Evolutionary conservation across 2,113 vertebrate genomes (phyloP).

Genomic region (Chaetorhynchus papuensis): DNA sequence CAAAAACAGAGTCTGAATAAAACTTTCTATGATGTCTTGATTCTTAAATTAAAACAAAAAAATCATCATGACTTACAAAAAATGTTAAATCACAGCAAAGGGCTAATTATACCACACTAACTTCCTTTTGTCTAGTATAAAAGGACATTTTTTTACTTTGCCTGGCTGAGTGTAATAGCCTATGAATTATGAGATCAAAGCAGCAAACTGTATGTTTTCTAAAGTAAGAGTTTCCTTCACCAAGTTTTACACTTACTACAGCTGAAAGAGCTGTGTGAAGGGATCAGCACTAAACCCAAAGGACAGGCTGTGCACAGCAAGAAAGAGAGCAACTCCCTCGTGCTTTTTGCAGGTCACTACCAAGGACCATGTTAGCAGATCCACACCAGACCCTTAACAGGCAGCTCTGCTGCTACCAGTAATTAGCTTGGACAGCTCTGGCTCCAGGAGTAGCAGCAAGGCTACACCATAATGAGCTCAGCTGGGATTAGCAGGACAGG

Average conservation of each 20-base stretch:
- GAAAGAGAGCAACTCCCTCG: slow-evolving; percentile 86
- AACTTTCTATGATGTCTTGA: slow-evolving; percentile 25
- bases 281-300: slow-evolving; percentile 90
- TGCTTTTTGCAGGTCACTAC: slow-evolving; percentile 90
- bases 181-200: slow-evolving; percentile 83
- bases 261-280: slow-evolving; percentile 84
- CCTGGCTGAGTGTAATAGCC: slow-evolving; percentile 73
- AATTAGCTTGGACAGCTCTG: slow-evolving; percentile 99
- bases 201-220: slow-evolving; percentile 76
- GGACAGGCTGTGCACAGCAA: slow-evolving; percentile 84
- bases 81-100: slow-evolving; percentile 55
- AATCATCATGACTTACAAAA: slow-evolving; percentile 49
- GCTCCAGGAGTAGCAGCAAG: slow-evolving; percentile 95
- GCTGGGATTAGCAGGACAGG: slow-evolving; percentile 99
- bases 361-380: slow-evolving; percentile 88
- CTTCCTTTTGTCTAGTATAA: slow-evolving; percentile 62
- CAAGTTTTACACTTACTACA: slow-evolving; percentile 87
- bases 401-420: slow-evolving; percentile 94
- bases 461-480: slow-evolving; percentile 99
- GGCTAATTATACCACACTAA: slow-evolving; percentile 67
- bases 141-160: slow-evolving; percentile 67
- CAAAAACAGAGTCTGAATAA: slow-evolving; percentile 27
- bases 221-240: slow-evolving; percentile 85
- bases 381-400: slow-evolving; percentile 95
- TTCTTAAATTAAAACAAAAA: slow-evolving; percentile 41